phyloP scores from a whole-genome alignment of 2,888 invertebrate genomes.

The Trachelus tabidus region DNA sequence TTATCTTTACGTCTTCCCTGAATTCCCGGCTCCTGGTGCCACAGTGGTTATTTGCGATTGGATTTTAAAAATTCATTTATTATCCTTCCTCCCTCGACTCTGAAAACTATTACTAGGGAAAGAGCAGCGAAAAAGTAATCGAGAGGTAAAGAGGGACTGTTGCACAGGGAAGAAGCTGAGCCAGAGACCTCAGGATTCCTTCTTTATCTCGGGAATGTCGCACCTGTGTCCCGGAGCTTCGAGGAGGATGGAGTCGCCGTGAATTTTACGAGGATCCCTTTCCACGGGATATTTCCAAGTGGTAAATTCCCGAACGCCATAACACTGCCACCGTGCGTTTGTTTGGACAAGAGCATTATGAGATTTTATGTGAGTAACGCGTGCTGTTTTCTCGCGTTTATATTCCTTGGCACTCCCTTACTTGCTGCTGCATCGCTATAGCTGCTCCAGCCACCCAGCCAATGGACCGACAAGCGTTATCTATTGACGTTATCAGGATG shows the following conservation, averaged over 20 bases:
- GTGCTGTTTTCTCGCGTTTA: slow-evolving; percentile 16
- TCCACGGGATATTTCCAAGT: slow-evolving; percentile 28
- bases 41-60: too few relatives aligned
- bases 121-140: not conserved
- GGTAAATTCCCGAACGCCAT: slow-evolving; percentile 46
- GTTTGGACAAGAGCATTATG: slow-evolving; percentile 59
- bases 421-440: too few relatives aligned
- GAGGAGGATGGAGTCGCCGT: not conserved
- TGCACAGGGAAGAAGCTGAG: not conserved
- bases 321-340: slow-evolving; percentile 50
- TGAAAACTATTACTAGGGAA: too few relatives aligned
- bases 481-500: too few relatives aligned
- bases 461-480: too few relatives aligned
- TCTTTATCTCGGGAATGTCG: slow-evolving; percentile 1
- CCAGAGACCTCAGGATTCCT: not conserved
- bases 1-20: slow-evolving; percentile 37
- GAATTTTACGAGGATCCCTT: slow-evolving; percentile 1
- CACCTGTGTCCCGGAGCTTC: slow-evolving; percentile 2
- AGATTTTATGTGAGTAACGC: slow-evolving; percentile 55
- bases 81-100: too few relatives aligned
- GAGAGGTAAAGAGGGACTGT: not conserved
- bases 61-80: too few relatives aligned
- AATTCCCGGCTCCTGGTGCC: not conserved
- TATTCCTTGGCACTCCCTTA: not conserved
- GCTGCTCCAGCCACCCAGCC: too few relatives aligned